Evolutionary conservation across 2,797 vertebrate genomes (phyloP), one percentile per base, ranked within the genome.

Genomic region (Alcedo atthis): DNA sequence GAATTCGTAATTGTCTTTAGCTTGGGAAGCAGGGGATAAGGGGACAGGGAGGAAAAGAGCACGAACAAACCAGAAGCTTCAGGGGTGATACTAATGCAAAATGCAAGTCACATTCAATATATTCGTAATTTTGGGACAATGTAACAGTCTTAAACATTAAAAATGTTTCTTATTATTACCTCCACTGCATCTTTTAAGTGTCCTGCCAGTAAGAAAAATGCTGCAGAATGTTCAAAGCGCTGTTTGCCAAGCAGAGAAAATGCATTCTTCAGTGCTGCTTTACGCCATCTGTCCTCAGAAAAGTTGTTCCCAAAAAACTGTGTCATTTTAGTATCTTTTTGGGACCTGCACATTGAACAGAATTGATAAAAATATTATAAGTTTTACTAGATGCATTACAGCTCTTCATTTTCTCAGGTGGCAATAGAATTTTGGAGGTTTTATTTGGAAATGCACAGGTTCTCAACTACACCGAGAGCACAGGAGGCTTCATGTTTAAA

Each of bases 251-350:
- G 96, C 86, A 99, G 97, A 93, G 99, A 98, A 97, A 99, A 99
- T 11, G 99, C 99, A 96, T 99, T 99, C 96, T 99, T 99, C 96
- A 99, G 90, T 19, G 99, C 99, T 51, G 99, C 99, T 97, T 98
- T 99, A 94, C 99, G 98, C 99, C 99, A 99, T 20, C 99, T 97
- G 82, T 99, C 99, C 91, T 99, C 99, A 30, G 96, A 98, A 97
- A 99, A 99, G 98, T 99, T 99, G 95, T 99, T 99, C 91, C 98
- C 99, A 97, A 99, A 99, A 97, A 99, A 99, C 32, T 98, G 97
- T 30, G 99, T 99, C 99, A 99, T 99, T 97, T 98, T 99, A 73
- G 82, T 90, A 58, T 99, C 99, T 89, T 98, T 99, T 92, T 99
- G 98, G 75, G 99, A 99, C 97, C 99, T 99, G 97, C 3, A 86